phyloP scores from a whole-genome alignment of 2,113 vertebrate species.

The Melierax canorus region DNA sequence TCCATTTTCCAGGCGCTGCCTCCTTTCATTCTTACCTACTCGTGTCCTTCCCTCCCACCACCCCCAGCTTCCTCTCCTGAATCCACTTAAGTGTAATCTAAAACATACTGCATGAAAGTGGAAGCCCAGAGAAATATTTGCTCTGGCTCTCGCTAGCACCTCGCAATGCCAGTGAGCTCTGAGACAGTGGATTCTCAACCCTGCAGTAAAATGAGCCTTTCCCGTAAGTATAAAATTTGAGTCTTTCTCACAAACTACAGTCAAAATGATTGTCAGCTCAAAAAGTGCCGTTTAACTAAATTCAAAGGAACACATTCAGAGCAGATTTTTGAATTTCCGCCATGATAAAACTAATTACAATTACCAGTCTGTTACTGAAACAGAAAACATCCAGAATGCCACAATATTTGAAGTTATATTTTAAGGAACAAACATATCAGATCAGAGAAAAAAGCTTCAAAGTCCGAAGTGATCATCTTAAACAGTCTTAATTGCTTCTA shows the following conservation, averaged over 20 bases:
- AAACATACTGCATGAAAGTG: constrained; percentile 31
- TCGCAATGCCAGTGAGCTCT: constrained; percentile 25
- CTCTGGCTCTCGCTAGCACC: not conserved
- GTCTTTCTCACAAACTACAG: not conserved
- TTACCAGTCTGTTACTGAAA: constrained; percentile 3
- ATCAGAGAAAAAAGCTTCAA: constrained; percentile 20
- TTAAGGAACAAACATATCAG: not conserved
- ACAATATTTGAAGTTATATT: not conserved
- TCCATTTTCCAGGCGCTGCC: not conserved
- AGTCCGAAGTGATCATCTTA: not conserved
- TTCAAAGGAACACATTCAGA: not conserved
- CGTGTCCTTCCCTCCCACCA: not conserved
- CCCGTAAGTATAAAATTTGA: constrained; percentile 21
- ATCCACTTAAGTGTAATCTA: constrained; percentile 43
- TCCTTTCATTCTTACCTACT: constrained; percentile 6
- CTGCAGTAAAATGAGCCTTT: constrained; percentile 39
- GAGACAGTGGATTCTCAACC: constrained; percentile 35
- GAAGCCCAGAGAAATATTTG: constrained; percentile 49
- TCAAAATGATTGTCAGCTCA: constrained; percentile 30
- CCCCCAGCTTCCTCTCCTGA: constrained; percentile 50
- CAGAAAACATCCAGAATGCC: not conserved
- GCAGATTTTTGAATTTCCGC: not conserved
- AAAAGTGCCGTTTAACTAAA: not conserved
- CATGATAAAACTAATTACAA: constrained; percentile 30
- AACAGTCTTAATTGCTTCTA: not conserved